Conservation (phyloP, 2,797 vertebrate species). For the Bufotes viridis region DNA sequence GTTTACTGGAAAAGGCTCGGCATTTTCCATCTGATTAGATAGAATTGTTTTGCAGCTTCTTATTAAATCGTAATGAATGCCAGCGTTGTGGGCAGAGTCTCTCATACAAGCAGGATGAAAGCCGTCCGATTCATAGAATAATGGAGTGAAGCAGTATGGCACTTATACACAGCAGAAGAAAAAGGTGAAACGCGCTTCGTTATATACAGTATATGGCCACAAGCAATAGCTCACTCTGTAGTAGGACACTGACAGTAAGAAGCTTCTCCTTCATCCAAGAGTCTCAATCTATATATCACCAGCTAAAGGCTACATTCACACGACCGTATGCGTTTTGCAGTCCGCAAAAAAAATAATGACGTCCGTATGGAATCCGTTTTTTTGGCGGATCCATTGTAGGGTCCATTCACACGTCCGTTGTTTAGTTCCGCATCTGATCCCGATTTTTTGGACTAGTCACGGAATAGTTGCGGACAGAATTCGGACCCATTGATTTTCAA, state of each 20-base stretch:
- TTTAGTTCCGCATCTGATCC: no score
- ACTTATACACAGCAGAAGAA: not conserved
- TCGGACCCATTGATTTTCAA: no score
- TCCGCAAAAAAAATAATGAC: no score
- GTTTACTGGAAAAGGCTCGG: slow-evolving; percentile 21
- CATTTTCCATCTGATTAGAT: slow-evolving; percentile 11
- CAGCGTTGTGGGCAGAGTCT: not conserved
- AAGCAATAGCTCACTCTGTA: not conserved
- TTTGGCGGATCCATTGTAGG: no score
- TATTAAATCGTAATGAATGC: slow-evolving; percentile 9
- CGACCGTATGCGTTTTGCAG: no score
- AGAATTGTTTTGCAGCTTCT: not conserved
- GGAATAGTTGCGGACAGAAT: no score
- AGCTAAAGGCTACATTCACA: no score
- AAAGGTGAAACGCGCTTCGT: not conserved
- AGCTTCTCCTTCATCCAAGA: not conserved
- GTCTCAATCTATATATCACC: not conserved
- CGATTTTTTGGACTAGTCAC: no score
- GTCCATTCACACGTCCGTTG: no score
- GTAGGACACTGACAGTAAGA: not conserved
- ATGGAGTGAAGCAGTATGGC: not conserved
- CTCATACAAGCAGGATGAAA: not conserved
- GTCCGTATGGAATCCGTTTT: no score
- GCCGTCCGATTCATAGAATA: not conserved
- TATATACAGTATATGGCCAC: not conserved